A percentile compares a stretch with the other conserved stretches of the same genome.
phyloP scores from a whole-genome alignment of 2,888 invertebrate species.

The Glyphotaelius pellucidus region DNA sequence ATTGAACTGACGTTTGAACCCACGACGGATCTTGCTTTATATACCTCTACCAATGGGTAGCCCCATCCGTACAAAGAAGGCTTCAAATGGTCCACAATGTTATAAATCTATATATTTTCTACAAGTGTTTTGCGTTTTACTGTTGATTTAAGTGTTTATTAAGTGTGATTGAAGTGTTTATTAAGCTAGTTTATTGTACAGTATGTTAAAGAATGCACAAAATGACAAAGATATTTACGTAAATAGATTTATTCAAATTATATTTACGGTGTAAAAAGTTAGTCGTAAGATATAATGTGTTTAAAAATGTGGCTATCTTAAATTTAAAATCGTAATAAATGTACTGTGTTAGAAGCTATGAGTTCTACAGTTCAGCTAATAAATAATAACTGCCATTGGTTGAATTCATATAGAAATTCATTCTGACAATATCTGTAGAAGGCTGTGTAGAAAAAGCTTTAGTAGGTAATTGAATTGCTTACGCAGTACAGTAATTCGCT shows the following conservation, averaged over 20 bases:
- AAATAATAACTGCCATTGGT: background rate
- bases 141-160: background rate
- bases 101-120: background rate
- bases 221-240: constrained; percentile 30
- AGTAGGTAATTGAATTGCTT: background rate
- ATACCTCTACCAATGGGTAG: too few relatives aligned
- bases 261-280: constrained; percentile 37
- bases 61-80: too few relatives aligned
- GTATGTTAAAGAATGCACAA: constrained; percentile 29
- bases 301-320: background rate
- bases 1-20: too few relatives aligned
- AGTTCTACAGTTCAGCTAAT: background rate
- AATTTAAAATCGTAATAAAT: too few relatives aligned
- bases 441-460: background rate
- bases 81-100: too few relatives aligned
- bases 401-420: background rate
- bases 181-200: constrained; percentile 18
- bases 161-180: background rate
- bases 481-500: background rate
- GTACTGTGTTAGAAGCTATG: background rate
- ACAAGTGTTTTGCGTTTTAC: background rate
- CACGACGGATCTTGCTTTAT: too few relatives aligned
- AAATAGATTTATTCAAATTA: constrained; percentile 31
- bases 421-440: background rate
- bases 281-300: background rate